These are phyloP conservation scores for Acipenser oxyrinchus DNA, from an alignment of 2,797 vertebrate genomes.

Conservation along the genomic window DNA sequence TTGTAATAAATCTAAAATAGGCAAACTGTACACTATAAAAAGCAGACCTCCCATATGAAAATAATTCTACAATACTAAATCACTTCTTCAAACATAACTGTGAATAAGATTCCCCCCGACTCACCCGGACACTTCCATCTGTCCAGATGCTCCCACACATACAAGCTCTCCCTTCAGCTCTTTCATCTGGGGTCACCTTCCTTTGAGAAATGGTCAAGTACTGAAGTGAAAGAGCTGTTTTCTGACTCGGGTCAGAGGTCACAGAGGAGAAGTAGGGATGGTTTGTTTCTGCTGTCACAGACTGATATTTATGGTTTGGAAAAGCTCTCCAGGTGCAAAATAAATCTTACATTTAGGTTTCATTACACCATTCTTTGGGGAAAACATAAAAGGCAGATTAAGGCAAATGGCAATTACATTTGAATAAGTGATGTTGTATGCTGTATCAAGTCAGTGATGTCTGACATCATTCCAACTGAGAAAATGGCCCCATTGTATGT, in stretches of 20 bases:
- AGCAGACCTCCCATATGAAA: no score
- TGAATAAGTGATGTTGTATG: no score
- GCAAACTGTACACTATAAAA: no score
- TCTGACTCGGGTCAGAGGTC: conserved; percentile 3
- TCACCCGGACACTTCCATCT: background rate
- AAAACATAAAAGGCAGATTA: no score
- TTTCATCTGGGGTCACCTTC: background rate
- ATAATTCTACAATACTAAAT: background rate
- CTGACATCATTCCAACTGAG: no score
- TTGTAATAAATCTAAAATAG: no score
- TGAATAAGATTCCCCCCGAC: background rate
- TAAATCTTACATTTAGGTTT: background rate
- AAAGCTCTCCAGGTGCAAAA: conserved; percentile 2
- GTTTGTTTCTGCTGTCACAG: background rate
- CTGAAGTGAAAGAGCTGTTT: background rate
- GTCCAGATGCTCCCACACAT: background rate
- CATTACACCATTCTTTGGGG: background rate
- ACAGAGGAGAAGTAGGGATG: background rate
- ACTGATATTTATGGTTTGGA: background rate
- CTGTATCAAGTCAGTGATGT: no score
- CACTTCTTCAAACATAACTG: background rate
- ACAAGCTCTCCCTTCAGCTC: background rate
- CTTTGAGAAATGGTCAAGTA: conserved; percentile 5
- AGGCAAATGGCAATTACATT: no score
- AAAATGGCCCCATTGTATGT: no score